Percentiles rank a stretch among this genome's conserved stretches.
Evolutionary conservation across 92 coral and sea anemone species (phyloP).

Genomic region (Porites divaricata): DNA sequence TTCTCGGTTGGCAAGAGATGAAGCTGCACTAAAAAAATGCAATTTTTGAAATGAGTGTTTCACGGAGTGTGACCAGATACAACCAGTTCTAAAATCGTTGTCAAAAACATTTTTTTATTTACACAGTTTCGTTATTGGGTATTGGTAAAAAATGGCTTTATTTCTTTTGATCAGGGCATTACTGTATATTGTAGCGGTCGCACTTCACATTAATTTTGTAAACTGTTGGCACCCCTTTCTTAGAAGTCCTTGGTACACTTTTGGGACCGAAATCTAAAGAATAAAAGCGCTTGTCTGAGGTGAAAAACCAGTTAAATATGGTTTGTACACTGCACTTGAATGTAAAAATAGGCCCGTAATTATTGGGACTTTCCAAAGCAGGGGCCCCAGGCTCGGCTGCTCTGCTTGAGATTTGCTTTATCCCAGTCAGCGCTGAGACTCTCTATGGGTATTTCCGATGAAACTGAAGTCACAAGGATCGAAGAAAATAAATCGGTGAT

Average conservation of each 20-base stretch:
- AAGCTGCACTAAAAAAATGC: conserved; percentile 5
- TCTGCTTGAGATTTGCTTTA: too few species aligned
- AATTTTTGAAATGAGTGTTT: conserved; percentile 8
- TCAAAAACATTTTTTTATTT: not conserved
- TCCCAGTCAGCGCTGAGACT: too few species aligned
- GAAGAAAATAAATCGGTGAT: too few species aligned
- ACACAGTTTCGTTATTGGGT: conserved; percentile 24
- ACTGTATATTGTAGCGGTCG: too few species aligned
- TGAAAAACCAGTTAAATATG: too few species aligned
- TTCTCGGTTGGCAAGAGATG: conserved; percentile 6
- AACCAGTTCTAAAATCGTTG: not conserved
- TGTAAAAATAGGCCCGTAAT: not conserved
- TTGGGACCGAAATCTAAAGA: conserved; percentile 3
- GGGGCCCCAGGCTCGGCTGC: too few species aligned
- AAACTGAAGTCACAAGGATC: too few species aligned
- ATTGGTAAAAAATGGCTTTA: conserved; percentile 65
- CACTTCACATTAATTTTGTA: conserved; percentile 45
- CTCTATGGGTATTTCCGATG: too few species aligned
- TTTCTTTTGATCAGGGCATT: too few species aligned
- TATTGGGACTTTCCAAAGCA: too few species aligned
- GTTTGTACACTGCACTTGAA: conserved; percentile 16
- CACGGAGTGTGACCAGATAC: conserved; percentile 3
- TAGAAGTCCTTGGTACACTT: conserved; percentile 1
- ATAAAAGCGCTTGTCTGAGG: too few species aligned
- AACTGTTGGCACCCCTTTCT: conserved; percentile 12